A percentile compares a stretch with the other conserved stretches of the same genome.
These are phyloP conservation scores for Rhagoletis zephyria DNA, from an alignment of 1,140 invertebrate species.

Conservation along the genomic window DNA sequence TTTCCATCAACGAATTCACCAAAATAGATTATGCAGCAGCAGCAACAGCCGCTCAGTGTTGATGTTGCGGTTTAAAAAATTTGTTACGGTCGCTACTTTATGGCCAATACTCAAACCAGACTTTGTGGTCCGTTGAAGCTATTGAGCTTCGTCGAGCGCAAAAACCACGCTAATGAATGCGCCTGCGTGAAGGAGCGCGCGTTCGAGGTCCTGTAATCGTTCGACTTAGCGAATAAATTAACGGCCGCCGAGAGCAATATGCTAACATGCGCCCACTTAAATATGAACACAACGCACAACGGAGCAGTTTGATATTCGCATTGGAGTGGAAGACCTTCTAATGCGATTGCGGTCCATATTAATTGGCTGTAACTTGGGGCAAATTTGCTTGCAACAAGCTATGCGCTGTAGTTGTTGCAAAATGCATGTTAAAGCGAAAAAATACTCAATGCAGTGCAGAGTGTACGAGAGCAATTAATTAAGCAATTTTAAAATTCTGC, in stretches of 20 bases:
- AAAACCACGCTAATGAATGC: slow-evolving; percentile 7
- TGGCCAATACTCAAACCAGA: background rate
- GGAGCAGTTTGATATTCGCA: background rate
- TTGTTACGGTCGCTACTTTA: slow-evolving; percentile 1
- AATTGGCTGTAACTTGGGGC: slow-evolving; percentile 19
- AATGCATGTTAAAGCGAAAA: background rate
- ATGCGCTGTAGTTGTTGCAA: background rate
- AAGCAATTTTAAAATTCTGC: background rate
- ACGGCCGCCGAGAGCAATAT: slow-evolving; percentile 1
- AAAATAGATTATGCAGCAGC: slow-evolving; percentile 7
- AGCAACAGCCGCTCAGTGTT: background rate
- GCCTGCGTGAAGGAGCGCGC: background rate
- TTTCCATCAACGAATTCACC: slow-evolving; percentile 14
- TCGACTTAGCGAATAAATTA: slow-evolving; percentile 35
- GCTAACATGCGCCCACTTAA: background rate
- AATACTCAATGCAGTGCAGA: too few species aligned
- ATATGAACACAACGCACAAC: background rate
- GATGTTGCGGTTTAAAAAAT: background rate
- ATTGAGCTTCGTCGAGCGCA: background rate
- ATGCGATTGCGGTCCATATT: slow-evolving; percentile 9
- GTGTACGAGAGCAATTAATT: background rate
- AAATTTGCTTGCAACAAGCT: background rate
- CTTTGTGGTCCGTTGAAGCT: background rate
- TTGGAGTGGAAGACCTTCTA: background rate
- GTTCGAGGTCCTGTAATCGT: background rate